Base-by-base conservation (phyloP, 2,797 vertebrate species). In the Enteromius fasciolatus region DNA sequence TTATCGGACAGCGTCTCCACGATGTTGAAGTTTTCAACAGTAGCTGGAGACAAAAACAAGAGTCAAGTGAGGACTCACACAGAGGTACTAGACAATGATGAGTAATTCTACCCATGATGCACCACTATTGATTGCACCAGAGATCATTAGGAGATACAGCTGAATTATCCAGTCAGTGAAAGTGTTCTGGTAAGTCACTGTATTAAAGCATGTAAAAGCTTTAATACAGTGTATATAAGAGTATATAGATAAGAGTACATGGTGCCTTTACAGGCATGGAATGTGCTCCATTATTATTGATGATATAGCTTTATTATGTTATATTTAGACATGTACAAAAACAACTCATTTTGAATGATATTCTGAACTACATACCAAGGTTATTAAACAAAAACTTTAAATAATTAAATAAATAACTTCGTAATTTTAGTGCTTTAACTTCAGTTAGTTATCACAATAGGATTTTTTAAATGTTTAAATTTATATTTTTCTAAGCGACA, bases 1-100 rank as follows among this genome's bases (percentile, higher is more conserved):
- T 97, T 98, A 85, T 98, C 96, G 8, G 98, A 97, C 87, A 99
- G 91, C 1, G 95, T 97, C 93, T 99, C 98, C 92, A 99, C 96
- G 18, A 98, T 94, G 87, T 96, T 97, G 86, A 99, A 99, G 87
- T 98, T 99, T 91, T 99, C 98, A 89, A 99, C 93, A 78, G 98
- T 99, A 91, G 97, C 98, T 99, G 92, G 83, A 89, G 91, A 78
- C 17, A 66, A 14, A 70, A 50, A 75, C 5, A 6, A 75, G 9
- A 72, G n/a, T 57, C n/a, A 59, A 59, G 23, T 6, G 11, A 59
- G 11, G 54, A 4, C 4, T 61, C n/a, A 59, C 23, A 63, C 23
- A 17, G 59, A 63, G 59, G 59, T 31, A 31, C 59, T 17, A 63
- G 59, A 63, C 12, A 5, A 61, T 3, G 11, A 25, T 5, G 2